Base-by-base conservation (phyloP, 1,140 invertebrate species). In the Acromyrmex echinatior region DNA sequence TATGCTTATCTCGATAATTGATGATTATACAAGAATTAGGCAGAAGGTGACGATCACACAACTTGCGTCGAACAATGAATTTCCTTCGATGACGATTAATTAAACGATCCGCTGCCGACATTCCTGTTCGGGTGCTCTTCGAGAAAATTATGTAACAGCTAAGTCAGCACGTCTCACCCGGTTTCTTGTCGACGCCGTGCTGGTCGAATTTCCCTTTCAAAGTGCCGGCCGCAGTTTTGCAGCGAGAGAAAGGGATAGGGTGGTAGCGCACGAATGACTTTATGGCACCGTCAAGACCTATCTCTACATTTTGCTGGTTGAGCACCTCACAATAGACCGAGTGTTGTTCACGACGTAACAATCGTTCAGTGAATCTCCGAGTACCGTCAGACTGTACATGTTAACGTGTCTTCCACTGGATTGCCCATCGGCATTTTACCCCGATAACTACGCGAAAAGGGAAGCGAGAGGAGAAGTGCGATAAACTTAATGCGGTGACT, bases 301-400 rank as follows among this genome's bases (percentile, higher is more conserved):
- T 87, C 87, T 89, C 18, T 56, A 65, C 31, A 49, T 39, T 90
- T 90, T 89, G 84, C 70, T 77, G 87, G 58, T 87, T 65, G 82
- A 88, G 35, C 87, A 70, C 28, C n/a, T 51, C 49, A 60, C 82
- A 81, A 86, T 86, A 31, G 66, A 25, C 9, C 49, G 31, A 28
- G n/a, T 62, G 62, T 74, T 39, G 62, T 62, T 86, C 51, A 56
- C 53, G 68, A 66, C 39, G 68, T 71, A 66, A 68, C 51, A 78
- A 84, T 88, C 56, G 74, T 82, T 87, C 76, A 49, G 56, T 60
- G 71, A 77, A 65, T 28, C 49, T 79, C 82, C 45, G 65, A 65
- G 31, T 35, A 16, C 25, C 39, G 16, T 70, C 16, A n/a, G 51
- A n/a, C 53, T 35, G 14, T 4, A 58, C 45, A 53, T 70, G 58